Evolutionary conservation across 1,140 invertebrate genomes (phyloP).

Genomic region (Drosophila athabasca): DNA sequence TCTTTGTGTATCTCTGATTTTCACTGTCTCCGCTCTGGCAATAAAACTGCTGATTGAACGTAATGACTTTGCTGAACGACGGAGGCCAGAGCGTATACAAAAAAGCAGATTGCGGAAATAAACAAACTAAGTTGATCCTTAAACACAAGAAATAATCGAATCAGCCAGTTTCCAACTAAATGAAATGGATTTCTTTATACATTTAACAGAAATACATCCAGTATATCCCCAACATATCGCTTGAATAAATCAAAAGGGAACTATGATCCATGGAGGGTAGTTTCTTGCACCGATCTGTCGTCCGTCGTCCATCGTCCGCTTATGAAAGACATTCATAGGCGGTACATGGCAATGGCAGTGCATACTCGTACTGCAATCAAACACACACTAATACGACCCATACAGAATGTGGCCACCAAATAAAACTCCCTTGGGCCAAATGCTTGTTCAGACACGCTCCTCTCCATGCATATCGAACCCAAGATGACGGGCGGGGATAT

Average conservation of each 20-base stretch:
- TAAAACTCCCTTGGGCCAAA: conserved; percentile 10
- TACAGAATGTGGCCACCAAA: no score
- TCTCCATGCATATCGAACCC: conserved; percentile 10
- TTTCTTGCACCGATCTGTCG: no score
- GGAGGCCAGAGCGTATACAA: neutral
- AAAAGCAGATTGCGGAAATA: neutral
- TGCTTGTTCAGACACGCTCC: conserved; percentile 25
- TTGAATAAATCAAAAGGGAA: no score
- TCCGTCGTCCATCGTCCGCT: no score
- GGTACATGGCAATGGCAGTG: neutral
- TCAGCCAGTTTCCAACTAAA: no score
- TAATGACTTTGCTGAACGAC: conserved; percentile 6
- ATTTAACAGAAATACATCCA: no score
- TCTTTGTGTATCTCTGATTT: conserved; percentile 31
- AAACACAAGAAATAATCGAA: no score
- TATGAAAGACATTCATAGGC: neutral
- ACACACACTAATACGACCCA: no score
- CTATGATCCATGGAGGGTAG: no score
- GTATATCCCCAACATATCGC: no score
- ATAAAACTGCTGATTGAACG: conserved; percentile 47
- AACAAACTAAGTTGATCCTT: neutral
- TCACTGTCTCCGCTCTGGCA: conserved; percentile 32
- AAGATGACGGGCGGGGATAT: neutral
- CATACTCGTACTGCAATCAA: no score
- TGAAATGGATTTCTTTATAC: no score